phyloP scores from a whole-genome alignment of 2,888 invertebrate genomes.

The Dimorphilus gyrociliatus region DNA sequence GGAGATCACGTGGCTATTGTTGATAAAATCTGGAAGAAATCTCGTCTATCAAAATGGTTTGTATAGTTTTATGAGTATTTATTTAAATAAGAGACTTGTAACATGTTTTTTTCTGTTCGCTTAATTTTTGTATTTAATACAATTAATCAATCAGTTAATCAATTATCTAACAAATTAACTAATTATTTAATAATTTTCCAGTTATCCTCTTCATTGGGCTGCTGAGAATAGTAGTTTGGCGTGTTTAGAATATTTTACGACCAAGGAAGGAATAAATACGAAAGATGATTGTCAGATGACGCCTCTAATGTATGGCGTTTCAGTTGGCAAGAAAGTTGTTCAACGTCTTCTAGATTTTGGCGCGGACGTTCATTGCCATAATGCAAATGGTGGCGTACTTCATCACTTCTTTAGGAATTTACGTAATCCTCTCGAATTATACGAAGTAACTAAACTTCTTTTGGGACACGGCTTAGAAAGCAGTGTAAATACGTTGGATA shows the following conservation, averaged over 20 bases:
- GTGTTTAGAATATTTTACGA: conserved; percentile 25
- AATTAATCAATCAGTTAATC: too few species aligned
- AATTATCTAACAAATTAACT: too few species aligned
- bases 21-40: too few species aligned
- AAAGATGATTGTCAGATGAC: conserved; percentile 50
- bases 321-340: conserved; percentile 54
- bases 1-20: conserved; percentile 22
- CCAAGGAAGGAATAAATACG: conserved; percentile 18
- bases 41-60: too few species aligned
- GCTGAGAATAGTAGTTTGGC: conserved; percentile 45
- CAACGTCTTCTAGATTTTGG: conserved; percentile 43
- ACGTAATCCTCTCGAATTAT: conserved; percentile 41
- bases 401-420: conserved; percentile 40
- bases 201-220: conserved; percentile 29
- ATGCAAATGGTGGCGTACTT: conserved; percentile 48
- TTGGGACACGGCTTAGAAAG: conserved; percentile 54
- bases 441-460: conserved; percentile 50
- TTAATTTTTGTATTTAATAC: too few species aligned
- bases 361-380: conserved; percentile 52
- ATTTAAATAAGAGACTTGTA: too few species aligned
- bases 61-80: too few species aligned
- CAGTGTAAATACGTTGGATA: conserved; percentile 54
- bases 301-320: conserved; percentile 55
- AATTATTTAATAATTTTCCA: too few species aligned
- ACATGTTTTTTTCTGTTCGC: too few species aligned